Evolutionary conservation across 2,113 vertebrate species (phyloP).

Genomic region (Lamprologus callipterus): DNA sequence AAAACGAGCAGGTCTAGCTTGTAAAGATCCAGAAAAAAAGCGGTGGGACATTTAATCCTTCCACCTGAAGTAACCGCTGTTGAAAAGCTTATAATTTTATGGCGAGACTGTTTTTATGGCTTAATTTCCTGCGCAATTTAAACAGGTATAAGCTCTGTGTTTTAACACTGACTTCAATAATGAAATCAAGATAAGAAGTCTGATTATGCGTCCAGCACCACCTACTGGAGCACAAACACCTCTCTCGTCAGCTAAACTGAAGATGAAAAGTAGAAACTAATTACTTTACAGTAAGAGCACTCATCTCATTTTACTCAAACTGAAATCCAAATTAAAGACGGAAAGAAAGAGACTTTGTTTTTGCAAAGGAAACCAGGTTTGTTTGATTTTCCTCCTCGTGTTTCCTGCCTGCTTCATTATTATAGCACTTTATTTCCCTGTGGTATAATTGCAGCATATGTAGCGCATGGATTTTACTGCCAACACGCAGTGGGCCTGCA

Average conservation of each 20-base stretch:
- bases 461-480: conserved; percentile 61
- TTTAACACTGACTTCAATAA: background rate
- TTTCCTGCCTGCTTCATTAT: conserved; percentile 54
- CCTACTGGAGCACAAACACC: conserved; percentile 36
- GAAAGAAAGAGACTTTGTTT: conserved; percentile 12
- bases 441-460: conserved; percentile 63
- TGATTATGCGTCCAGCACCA: conserved; percentile 45
- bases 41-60: conserved; percentile 40
- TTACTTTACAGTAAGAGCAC: background rate
- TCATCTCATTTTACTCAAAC: background rate
- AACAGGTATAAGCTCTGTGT: background rate
- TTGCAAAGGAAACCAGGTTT: conserved; percentile 36
- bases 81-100: conserved; percentile 8
- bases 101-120: conserved; percentile 19
- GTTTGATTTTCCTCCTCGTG: conserved; percentile 44
- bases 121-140: conserved; percentile 50
- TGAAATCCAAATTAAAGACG: background rate
- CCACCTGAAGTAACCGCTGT: conserved; percentile 14
- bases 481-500: conserved; percentile 54
- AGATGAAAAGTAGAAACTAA: background rate
- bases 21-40: conserved; percentile 48
- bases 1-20: conserved; percentile 45
- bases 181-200: background rate
- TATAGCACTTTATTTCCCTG: conserved; percentile 62
- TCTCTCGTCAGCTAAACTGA: background rate